These are phyloP conservation scores for Dipodomys stephensi DNA, from an alignment of 2,113 vertebrate species.

Conservation along the genomic window DNA sequence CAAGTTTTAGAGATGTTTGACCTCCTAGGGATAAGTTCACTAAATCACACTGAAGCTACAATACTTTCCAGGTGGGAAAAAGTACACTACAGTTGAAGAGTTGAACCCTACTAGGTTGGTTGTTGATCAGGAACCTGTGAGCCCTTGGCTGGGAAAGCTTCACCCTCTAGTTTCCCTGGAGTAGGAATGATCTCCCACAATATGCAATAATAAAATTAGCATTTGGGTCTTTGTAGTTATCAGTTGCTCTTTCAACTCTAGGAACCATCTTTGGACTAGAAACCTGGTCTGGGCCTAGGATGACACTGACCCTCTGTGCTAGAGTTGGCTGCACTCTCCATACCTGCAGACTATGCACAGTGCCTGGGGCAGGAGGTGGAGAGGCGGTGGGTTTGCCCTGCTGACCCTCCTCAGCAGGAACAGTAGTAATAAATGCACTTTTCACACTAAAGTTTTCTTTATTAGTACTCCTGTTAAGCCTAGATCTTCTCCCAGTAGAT, in stretches of 20 bases:
- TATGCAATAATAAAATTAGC: slow-evolving; percentile 81
- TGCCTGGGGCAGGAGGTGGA: slow-evolving; percentile 81
- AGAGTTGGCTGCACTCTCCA: slow-evolving; percentile 74
- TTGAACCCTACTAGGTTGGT: slow-evolving; percentile 54
- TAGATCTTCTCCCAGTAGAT: slow-evolving; percentile 76
- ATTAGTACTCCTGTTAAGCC: slow-evolving; percentile 73
- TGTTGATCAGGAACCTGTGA: slow-evolving; percentile 69
- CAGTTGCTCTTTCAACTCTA: slow-evolving; percentile 74
- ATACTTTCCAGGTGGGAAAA: slow-evolving; percentile 69
- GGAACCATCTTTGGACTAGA: slow-evolving; percentile 63
- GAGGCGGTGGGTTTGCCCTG: slow-evolving; percentile 78
- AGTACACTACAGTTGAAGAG: slow-evolving; percentile 82
- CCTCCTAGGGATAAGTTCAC: slow-evolving; percentile 54
- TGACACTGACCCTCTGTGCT: slow-evolving; percentile 63
- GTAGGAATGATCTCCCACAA: slow-evolving; percentile 66
- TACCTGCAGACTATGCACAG: slow-evolving; percentile 87
- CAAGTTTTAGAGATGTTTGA: slow-evolving; percentile 70
- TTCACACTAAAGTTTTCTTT: slow-evolving; percentile 83
- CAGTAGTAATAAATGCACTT: slow-evolving; percentile 86
- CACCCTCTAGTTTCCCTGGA: slow-evolving; percentile 38
- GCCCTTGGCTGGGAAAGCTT: slow-evolving; percentile 65
- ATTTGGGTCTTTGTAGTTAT: slow-evolving; percentile 74
- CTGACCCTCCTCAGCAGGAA: slow-evolving; percentile 81
- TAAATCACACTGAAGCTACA: slow-evolving; percentile 75
- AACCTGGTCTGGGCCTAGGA: slow-evolving; percentile 64